Conservation (phyloP, 2,888 invertebrate genomes). For the Noctua janthe region DNA sequence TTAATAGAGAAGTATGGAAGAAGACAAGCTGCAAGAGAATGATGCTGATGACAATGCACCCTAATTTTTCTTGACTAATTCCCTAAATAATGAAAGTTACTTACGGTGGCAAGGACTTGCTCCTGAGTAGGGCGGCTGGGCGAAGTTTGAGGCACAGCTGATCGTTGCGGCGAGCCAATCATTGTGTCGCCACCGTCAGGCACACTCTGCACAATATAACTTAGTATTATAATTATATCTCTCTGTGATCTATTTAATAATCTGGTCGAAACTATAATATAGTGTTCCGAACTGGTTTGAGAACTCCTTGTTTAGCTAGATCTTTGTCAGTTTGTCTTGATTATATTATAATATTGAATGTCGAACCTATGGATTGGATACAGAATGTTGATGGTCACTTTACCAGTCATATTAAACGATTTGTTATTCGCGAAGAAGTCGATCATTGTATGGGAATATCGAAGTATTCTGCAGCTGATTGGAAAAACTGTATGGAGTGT, state of each 20-base stretch:
- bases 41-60: background rate
- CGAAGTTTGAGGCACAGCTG: conserved; percentile 75
- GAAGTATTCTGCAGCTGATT: background rate
- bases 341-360: conserved; percentile 1
- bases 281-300: conserved; percentile 29
- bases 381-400: background rate
- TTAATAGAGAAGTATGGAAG: no score
- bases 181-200: conserved; percentile 81
- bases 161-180: conserved; percentile 81
- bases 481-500: background rate
- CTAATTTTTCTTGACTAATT: background rate
- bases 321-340: conserved; percentile 23
- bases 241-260: background rate
- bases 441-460: conserved; percentile 6
- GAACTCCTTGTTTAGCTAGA: background rate
- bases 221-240: conserved; percentile 1
- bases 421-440: background rate
- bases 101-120: conserved; percentile 73
- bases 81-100: conserved; percentile 30
- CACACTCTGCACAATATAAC: conserved; percentile 78
- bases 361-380: background rate
- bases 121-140: conserved; percentile 77
- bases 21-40: background rate
- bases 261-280: background rate
- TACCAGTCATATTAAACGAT: background rate